Base-by-base conservation (phyloP, 2,888 invertebrate species). In the Cyrtodaria siliqua region DNA sequence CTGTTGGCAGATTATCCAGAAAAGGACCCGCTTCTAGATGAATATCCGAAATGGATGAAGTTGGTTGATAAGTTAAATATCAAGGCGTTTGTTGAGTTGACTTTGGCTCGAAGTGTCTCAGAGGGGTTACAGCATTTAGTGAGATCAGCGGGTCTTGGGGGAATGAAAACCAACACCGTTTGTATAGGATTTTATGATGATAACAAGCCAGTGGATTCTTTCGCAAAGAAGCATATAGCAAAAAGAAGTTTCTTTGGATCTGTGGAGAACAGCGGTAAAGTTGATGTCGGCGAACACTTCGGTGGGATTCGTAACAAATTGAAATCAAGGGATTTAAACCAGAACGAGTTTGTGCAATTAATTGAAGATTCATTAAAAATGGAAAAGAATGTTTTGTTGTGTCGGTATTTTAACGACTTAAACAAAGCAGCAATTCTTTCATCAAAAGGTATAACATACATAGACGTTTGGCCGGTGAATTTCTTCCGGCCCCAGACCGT, bases 401-500 rank as follows among this genome's bases (percentile, higher is more conserved):
- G 98, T 89, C 94, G 99, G 33, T 96, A 99, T 93, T 99, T 99
- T 92, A 95, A 96, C 83, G 94, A 94, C 61, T 93, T 99, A 78
- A 96, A 98, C 90, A 98, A 97, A 94, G 94, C 95, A 4, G 95
- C 95, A 18, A 95, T 97, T 2, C 94, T 95, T 69, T 95, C 95
- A 96, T 96, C 91, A n/a, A 77, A 82, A n/a, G 73, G 61, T 18
- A 93, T 94, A 62, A 95, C 96, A 3, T 97, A 96, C 93, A 97
- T 99, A 70, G 99, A 99, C 94, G 98, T 99, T 3, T 99, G 99
- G 99, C 97, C 99, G 1, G 96, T 98, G 1, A 98, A 99, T 92
- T 95, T 98, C 83, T 95, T 98, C 95, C 89, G 97, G 96, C 77
- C 95, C 94, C 73, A 95, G 95, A 92, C 96, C 94, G 90, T 96